Evolutionary conservation across 2,888 invertebrate species (phyloP).

Genomic region (Campoplex capitator): DNA sequence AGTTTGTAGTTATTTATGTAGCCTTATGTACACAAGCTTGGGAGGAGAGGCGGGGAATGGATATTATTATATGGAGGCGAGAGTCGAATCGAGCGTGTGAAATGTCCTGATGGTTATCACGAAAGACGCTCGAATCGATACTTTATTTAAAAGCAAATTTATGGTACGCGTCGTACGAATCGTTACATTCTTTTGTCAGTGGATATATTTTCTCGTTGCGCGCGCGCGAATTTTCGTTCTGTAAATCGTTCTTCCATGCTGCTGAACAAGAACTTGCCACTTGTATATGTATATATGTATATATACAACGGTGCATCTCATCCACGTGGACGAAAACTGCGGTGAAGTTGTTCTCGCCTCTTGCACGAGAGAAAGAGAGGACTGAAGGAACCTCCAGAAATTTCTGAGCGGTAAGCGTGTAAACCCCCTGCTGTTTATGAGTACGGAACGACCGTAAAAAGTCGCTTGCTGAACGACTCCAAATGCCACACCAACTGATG

Average conservation of each 20-base stretch:
- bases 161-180: conserved; percentile 41
- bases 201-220: conserved; percentile 38
- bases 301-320: not conserved
- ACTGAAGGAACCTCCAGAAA: conserved; percentile 61
- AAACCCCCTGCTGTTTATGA: conserved; percentile 71
- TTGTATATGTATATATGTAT: no score
- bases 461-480: conserved; percentile 67
- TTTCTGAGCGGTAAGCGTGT: conserved; percentile 66
- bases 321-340: conserved; percentile 32
- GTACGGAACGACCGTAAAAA: conserved; percentile 72
- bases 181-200: conserved; percentile 61
- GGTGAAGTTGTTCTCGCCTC: conserved; percentile 60
- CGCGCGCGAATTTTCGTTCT: conserved; percentile 56
- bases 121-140: conserved; percentile 62
- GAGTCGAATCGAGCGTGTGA: conserved; percentile 52
- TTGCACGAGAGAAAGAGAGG: conserved; percentile 26
- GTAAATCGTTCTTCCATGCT: conserved; percentile 53
- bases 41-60: not conserved
- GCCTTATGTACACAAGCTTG: not conserved
- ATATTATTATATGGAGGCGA: conserved; percentile 12
- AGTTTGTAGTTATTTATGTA: not conserved
- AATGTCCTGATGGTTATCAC: conserved; percentile 65
- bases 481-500: conserved; percentile 67
- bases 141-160: conserved; percentile 61
- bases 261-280: conserved; percentile 24